Evolutionary conservation across 2,888 invertebrate species (phyloP).

Genomic region (Erynnis tages): DNA sequence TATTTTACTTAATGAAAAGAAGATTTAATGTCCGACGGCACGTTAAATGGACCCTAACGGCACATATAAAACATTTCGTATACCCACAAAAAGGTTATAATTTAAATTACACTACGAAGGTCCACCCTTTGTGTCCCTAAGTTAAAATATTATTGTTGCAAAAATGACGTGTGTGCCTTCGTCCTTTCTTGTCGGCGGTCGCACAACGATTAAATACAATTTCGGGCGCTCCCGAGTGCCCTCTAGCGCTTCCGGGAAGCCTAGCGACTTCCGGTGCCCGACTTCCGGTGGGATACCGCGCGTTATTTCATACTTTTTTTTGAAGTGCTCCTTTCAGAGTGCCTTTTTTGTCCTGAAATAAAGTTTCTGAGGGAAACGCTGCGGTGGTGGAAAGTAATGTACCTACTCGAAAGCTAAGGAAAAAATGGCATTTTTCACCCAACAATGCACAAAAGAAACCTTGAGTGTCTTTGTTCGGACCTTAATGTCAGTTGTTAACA

Average conservation of each 20-base stretch:
- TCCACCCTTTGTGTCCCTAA: conserved; percentile 4
- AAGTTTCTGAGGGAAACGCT: conserved; percentile 49
- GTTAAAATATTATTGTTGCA: conserved; percentile 21
- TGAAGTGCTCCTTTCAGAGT: conserved; percentile 58
- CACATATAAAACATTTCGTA: no score
- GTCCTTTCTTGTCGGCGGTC: conserved; percentile 44
- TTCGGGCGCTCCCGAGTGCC: conserved; percentile 62
- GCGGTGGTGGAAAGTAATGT: conserved; percentile 44
- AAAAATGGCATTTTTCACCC: conserved; percentile 21
- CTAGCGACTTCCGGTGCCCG: conserved; percentile 70
- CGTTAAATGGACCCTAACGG: no score
- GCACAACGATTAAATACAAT: conserved; percentile 70
- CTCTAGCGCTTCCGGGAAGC: conserved; percentile 75
- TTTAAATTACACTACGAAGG: not conserved
- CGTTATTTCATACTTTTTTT: conserved; percentile 68
- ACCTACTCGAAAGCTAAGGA: conserved; percentile 29
- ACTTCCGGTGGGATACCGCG: conserved; percentile 71
- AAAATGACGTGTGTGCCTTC: conserved; percentile 23
- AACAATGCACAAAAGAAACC: conserved; percentile 15
- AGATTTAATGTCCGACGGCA: no score
- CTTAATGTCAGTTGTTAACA: not conserved
- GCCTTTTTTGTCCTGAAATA: conserved; percentile 64
- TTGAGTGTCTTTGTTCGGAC: conserved; percentile 13
- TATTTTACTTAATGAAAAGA: no score
- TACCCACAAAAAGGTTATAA: not conserved